Conservation (phyloP, 2,888 invertebrate genomes). For the Leucophenga maculata region DNA sequence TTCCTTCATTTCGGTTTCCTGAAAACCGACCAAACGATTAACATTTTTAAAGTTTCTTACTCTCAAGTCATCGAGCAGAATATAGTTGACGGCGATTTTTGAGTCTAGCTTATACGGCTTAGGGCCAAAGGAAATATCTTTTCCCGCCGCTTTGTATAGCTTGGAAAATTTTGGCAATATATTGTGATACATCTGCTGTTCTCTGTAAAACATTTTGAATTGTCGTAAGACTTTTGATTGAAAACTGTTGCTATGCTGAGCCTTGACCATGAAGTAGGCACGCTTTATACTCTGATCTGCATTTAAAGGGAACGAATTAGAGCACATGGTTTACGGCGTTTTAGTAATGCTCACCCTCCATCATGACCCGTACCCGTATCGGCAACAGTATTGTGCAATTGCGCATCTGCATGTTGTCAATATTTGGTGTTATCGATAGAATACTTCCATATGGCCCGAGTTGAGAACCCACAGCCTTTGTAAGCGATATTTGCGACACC, state of each 20-base stretch:
- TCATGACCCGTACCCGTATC: conserved; percentile 31
- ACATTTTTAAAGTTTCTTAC: conserved; percentile 51
- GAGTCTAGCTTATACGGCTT: conserved; percentile 47
- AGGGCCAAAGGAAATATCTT: conserved; percentile 51
- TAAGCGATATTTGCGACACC: conserved; percentile 32
- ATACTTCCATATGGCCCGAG: not conserved
- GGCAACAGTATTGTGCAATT: conserved; percentile 40
- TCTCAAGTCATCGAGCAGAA: conserved; percentile 57
- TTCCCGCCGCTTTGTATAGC: conserved; percentile 50
- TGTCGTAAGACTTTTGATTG: conserved; percentile 47
- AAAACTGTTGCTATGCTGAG: conserved; percentile 42
- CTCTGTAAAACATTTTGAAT: conserved; percentile 55
- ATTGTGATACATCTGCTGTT: conserved; percentile 57
- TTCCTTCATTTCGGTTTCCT: conserved; percentile 50
- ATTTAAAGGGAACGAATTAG: conserved; percentile 1
- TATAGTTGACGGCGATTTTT: conserved; percentile 49
- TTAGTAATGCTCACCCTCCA: conserved; percentile 9
- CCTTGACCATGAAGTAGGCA: conserved; percentile 50
- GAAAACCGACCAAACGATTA: conserved; percentile 53
- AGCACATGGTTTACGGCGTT: not conserved
- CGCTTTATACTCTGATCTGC: conserved; percentile 41
- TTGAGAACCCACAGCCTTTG: conserved; percentile 29
- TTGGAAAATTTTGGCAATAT: conserved; percentile 58
- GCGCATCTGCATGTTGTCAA: conserved; percentile 33
- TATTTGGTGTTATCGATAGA: conserved; percentile 25